Conservation (phyloP, 2,113 vertebrate genomes). For the Gopherus flavomarginatus region DNA sequence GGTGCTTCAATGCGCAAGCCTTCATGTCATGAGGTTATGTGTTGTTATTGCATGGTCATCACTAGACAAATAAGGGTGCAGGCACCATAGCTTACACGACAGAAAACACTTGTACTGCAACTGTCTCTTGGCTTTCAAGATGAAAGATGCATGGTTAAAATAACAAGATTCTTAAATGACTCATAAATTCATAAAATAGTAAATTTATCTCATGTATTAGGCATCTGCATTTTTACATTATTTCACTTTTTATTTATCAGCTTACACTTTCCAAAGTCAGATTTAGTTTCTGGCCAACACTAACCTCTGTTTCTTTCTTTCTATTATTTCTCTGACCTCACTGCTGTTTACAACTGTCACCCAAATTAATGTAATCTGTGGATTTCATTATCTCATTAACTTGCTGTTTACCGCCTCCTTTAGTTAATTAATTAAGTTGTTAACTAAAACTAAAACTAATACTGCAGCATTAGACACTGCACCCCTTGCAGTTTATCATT, state of each 20-base stretch:
- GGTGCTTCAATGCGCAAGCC: not conserved
- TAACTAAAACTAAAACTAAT: conserved; percentile 10
- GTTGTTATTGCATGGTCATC: not conserved
- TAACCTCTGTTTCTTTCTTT: not conserved
- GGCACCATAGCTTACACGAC: not conserved
- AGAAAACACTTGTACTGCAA: not conserved
- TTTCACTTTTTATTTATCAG: not conserved
- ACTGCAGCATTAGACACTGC: not conserved
- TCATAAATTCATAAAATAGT: not conserved
- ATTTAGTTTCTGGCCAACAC: not conserved
- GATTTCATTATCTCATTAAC: conserved; percentile 11
- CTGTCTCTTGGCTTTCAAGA: not conserved
- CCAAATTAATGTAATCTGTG: not conserved
- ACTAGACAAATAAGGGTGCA: not conserved
- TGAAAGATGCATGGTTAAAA: not conserved
- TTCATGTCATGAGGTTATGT: not conserved
- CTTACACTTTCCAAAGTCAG: not conserved
- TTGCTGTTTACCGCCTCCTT: not conserved
- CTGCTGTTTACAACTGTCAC: not conserved
- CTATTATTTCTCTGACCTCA: not conserved
- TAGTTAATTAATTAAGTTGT: conserved; percentile 14
- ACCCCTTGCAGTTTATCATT: not conserved
- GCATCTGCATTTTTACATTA: not conserved
- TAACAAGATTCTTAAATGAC: not conserved
- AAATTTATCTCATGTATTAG: not conserved